These are phyloP conservation scores for Takifugu rubripes DNA, from an alignment of 2,797 vertebrate species.

Conservation along the genomic window DNA sequence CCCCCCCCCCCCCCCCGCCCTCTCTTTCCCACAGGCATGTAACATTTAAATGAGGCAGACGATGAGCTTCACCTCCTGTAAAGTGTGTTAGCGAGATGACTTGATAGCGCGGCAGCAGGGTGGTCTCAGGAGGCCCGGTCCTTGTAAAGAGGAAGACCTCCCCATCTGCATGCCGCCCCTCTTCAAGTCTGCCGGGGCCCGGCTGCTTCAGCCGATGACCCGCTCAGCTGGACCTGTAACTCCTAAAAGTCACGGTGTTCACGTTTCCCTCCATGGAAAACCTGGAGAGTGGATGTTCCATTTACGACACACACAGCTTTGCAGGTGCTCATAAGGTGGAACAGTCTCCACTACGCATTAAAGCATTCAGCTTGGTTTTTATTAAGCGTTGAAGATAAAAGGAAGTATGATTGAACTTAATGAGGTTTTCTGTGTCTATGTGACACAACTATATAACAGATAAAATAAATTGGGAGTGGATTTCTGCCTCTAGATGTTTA, in stretches of 20 bases:
- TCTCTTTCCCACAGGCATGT: conserved; percentile 23
- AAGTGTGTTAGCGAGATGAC: conserved; percentile 51
- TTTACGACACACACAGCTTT: background rate
- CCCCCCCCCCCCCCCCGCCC: background rate
- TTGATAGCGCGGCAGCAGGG: conserved; percentile 40
- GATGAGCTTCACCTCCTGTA: conserved; percentile 54
- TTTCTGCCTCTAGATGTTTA: background rate
- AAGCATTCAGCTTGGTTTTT: background rate
- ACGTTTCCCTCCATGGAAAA: conserved; percentile 11
- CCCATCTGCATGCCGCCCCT: conserved; percentile 36
- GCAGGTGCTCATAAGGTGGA: conserved; percentile 2
- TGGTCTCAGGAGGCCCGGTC: conserved; percentile 52
- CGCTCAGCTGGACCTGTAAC: conserved; percentile 40
- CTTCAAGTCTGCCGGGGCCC: conserved; percentile 29
- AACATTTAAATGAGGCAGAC: conserved; percentile 39
- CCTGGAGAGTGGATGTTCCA: conserved; percentile 9
- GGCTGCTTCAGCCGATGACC: conserved; percentile 35
- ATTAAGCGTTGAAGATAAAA: background rate
- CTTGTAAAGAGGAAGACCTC: conserved; percentile 60
- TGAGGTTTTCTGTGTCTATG: no score
- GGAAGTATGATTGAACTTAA: no score
- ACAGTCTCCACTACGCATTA: background rate
- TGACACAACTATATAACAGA: background rate
- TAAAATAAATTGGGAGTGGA: background rate
- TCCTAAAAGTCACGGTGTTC: conserved; percentile 9